phyloP scores from a whole-genome alignment of 2,888 invertebrate species.

The Mythimna albipuncta region DNA sequence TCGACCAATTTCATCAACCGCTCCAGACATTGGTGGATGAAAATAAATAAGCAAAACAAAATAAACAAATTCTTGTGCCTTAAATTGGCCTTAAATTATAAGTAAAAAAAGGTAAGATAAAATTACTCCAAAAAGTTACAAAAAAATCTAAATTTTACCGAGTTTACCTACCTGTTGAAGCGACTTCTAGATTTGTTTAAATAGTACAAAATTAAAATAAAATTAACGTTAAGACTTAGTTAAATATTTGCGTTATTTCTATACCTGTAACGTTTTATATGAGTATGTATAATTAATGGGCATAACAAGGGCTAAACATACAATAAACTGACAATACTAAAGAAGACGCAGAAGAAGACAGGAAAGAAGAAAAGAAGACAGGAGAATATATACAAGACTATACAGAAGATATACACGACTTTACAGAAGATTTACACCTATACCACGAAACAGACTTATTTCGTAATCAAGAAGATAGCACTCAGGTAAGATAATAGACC shows the following conservation, averaged over 20 bases:
- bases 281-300: conserved; percentile 85
- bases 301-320: conserved; percentile 82
- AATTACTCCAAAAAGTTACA: conserved; percentile 82
- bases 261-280: conserved; percentile 89
- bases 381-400: conserved; percentile 59
- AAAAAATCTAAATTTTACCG: conserved; percentile 86
- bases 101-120: conserved; percentile 89
- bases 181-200: conserved; percentile 89
- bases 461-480: conserved; percentile 40
- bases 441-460: conserved; percentile 44
- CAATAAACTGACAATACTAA: conserved; percentile 79
- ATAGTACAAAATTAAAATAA: conserved; percentile 90
- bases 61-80: conserved; percentile 86
- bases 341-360: conserved; percentile 65
- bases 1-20: conserved; percentile 89
- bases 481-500: conserved; percentile 58
- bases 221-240: conserved; percentile 90
- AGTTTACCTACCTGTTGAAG: conserved; percentile 89
- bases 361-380: conserved; percentile 55
- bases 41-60: conserved; percentile 80
- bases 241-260: conserved; percentile 88
- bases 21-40: conserved; percentile 85
- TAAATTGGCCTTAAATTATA: conserved; percentile 91
- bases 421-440: conserved; percentile 48
- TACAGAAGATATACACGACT: conserved; percentile 59